Conservation (phyloP, 1,140 invertebrate genomes). For the Saccostrea glomerata region DNA sequence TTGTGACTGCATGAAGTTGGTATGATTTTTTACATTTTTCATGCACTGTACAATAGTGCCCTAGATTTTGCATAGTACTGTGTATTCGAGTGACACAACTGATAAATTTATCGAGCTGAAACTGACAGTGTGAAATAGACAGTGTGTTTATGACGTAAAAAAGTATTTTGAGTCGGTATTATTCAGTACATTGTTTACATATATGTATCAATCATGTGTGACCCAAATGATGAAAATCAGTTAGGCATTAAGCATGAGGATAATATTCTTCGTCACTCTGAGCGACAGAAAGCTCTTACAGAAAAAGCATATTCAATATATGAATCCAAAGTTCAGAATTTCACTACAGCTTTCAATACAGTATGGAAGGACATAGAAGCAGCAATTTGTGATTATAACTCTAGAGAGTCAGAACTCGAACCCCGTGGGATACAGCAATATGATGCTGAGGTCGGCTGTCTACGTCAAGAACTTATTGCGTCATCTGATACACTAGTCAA, state of each 20-base stretch:
- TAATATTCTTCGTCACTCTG: neutral
- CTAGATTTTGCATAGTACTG: too few species aligned
- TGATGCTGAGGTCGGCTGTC: neutral
- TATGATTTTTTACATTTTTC: too few species aligned
- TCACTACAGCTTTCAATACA: neutral
- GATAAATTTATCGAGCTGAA: too few species aligned
- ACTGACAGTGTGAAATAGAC: too few species aligned
- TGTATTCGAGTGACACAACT: too few species aligned
- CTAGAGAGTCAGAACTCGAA: neutral
- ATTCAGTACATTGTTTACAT: too few species aligned
- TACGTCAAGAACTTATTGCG: neutral
- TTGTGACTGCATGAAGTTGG: too few species aligned
- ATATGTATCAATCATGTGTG: neutral
- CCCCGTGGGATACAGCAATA: neutral
- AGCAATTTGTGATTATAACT: neutral
- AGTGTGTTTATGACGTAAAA: too few species aligned
- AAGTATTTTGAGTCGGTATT: too few species aligned
- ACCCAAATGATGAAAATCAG: neutral
- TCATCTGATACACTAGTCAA: neutral
- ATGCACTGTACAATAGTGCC: too few species aligned
- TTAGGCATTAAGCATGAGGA: neutral
- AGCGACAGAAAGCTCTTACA: neutral
- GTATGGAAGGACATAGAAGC: constrained; percentile 20
- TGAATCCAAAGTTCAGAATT: neutral
- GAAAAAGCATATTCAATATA: neutral